Evolutionary conservation across 1,140 invertebrate species (phyloP), one percentile per base, ranked within the genome.

Genomic region (Pectinophora gossypiella): DNA sequence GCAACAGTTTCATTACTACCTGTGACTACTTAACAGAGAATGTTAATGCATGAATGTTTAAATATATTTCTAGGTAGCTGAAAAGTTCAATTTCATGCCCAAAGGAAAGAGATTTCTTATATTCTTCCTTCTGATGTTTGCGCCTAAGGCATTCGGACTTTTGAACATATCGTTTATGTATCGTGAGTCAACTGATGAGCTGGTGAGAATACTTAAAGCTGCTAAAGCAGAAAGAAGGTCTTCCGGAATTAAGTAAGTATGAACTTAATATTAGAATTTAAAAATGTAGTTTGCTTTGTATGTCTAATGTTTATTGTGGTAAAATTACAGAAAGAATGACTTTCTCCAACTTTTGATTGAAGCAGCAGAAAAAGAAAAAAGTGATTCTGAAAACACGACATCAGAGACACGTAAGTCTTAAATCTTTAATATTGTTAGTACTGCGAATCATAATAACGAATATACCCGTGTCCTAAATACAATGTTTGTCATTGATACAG

Each of bases 261-360:
- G n/a, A 9, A 32, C 27, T 12, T 12, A 3, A 32, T n/a, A 1
- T 2, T 12, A 32, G 9, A 32, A 12, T 32, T 23, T 10, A 23
- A 5, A 23, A 23, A 10, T 23, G 10, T 23, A 23, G 10, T 23
- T 23, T 23, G 4, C 10, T 23, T 1, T 32, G 7, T 32, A 32
- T 32, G 9, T 32, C 9, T n/a, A 32, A 32, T 32, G 1, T 32
- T 2, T 12, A 32, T 32, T 12, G n/a, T 32, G 6, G 9, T 3
- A 23, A 12, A 32, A 32, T 32, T 68, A 38, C 66, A 76, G 72
- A 56, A 64, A 67, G 48, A 81, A 68, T 52, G 84, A 87, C 51
- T 85, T 87, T 47, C 59, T 87, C 10, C 84, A 87, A 59, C 56
- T 84, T 16, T 56, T 87, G 6, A 64, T 87, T 38, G 76, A 87